Evolutionary conservation across 2,888 invertebrate genomes (phyloP).

Genomic region (Bellardia pandia): DNA sequence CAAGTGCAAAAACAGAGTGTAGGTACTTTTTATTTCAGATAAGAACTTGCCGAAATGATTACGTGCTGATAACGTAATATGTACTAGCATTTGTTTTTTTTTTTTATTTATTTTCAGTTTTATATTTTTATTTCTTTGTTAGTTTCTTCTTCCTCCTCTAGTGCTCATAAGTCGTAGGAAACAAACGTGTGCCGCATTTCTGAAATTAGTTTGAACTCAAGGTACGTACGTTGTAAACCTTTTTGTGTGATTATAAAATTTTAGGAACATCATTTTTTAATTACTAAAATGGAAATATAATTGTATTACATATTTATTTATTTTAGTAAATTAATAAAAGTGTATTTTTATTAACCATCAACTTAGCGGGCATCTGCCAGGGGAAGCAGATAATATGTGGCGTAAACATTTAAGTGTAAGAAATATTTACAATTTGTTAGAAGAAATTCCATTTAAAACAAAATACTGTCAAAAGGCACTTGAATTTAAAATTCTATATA

Average conservation of each 20-base stretch:
- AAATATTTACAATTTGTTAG: no score
- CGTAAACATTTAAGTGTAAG: no score
- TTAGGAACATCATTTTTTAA: background rate
- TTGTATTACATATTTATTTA: background rate
- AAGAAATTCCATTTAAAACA: no score
- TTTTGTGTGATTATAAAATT: conserved; percentile 6
- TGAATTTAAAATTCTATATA: background rate
- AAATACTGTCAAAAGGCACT: background rate
- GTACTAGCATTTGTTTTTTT: conserved; percentile 42
- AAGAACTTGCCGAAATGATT: conserved; percentile 70
- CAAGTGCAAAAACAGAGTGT: conserved; percentile 60
- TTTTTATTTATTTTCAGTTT: conserved; percentile 21
- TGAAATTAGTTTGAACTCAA: conserved; percentile 23
- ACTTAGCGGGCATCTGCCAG: no score
- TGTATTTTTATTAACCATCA: no score
- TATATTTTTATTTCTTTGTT: conserved; percentile 19
- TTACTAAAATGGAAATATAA: background rate
- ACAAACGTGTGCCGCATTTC: conserved; percentile 34
- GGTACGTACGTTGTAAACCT: background rate
- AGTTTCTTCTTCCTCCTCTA: background rate
- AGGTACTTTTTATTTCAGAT: conserved; percentile 53
- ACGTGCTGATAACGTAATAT: conserved; percentile 69
- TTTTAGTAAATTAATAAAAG: background rate
- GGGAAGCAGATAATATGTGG: no score
- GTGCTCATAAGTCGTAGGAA: background rate